A percentile compares a stretch with the other conserved stretches of the same genome.
Evolutionary conservation across 2,888 invertebrate species (phyloP).

Genomic region (Fragum whitleyi): DNA sequence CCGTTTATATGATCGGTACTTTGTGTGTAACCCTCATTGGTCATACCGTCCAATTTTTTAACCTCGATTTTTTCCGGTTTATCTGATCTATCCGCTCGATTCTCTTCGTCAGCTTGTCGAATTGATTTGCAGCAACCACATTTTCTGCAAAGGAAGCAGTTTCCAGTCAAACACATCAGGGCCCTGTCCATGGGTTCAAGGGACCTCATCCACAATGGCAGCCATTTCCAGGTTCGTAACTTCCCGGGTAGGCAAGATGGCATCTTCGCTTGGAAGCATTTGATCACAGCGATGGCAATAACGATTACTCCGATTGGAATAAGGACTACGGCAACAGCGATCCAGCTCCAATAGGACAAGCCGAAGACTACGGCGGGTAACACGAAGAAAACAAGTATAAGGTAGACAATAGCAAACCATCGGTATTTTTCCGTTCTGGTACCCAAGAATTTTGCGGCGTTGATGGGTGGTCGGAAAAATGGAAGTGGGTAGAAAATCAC

Average conservation of each 20-base stretch:
- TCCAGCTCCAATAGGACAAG: slow-evolving; percentile 77
- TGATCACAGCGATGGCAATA: slow-evolving; percentile 77
- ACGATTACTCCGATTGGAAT: slow-evolving; percentile 74
- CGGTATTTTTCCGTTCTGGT: slow-evolving; percentile 87
- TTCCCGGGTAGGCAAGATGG: slow-evolving; percentile 75
- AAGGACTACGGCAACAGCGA: slow-evolving; percentile 77
- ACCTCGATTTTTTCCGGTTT: not conserved
- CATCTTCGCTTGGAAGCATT: slow-evolving; percentile 77
- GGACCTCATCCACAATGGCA: slow-evolving; percentile 79
- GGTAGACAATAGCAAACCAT: slow-evolving; percentile 87
- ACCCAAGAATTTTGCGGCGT: slow-evolving; percentile 86
- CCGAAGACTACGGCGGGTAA: slow-evolving; percentile 80
- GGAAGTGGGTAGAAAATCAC: slow-evolving; percentile 87
- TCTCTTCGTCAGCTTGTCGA: not conserved
- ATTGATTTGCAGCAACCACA: slow-evolving; percentile 43
- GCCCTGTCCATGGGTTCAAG: slow-evolving; percentile 76
- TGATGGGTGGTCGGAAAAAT: slow-evolving; percentile 86
- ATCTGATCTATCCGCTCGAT: not conserved
- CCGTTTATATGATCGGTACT: not conserved
- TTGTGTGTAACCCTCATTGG: not conserved
- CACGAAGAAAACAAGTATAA: slow-evolving; percentile 79
- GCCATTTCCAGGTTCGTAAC: slow-evolving; percentile 81
- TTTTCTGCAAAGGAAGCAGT: slow-evolving; percentile 49
- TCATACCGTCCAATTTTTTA: not conserved
- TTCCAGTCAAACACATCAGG: slow-evolving; percentile 41